Evolutionary conservation across 2,888 invertebrate genomes (phyloP).

Genomic region (Sinodicranocentrus sp.): DNA sequence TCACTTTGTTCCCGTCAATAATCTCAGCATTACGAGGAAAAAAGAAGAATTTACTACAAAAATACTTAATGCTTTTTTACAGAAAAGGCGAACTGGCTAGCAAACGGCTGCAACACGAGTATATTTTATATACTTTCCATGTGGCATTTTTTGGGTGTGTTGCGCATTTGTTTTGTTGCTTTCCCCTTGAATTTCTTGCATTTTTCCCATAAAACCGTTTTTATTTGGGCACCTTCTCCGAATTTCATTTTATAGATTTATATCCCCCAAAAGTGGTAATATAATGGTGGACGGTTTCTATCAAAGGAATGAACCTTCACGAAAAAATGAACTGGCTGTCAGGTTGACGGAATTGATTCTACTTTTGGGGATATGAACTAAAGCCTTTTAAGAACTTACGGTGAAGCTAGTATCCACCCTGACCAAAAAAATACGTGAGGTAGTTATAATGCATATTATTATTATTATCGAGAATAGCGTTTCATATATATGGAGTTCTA

Average conservation of each 20-base stretch:
- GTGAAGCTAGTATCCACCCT: not conserved
- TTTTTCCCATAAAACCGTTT: constrained; percentile 23
- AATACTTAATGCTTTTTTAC: not conserved
- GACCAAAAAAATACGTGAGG: not conserved
- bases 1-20: constrained; percentile 38
- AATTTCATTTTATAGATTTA: constrained; percentile 27
- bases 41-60: not conserved
- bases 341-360: constrained; percentile 54
- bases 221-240: constrained; percentile 10
- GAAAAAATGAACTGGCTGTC: constrained; percentile 63
- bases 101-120: no score
- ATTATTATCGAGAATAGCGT: no score
- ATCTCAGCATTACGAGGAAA: not conserved
- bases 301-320: constrained; percentile 57
- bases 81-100: no score
- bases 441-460: no score
- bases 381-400: constrained; percentile 37
- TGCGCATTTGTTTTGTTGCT: constrained; percentile 63
- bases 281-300: constrained; percentile 36
- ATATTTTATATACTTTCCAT: not conserved
- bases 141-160: constrained; percentile 39
- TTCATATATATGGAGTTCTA: no score
- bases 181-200: constrained; percentile 38
- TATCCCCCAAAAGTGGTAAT: constrained; percentile 21
- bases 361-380: constrained; percentile 57